Conservation (phyloP, 2,113 vertebrate species). For the Malurus alboscapulatus region DNA sequence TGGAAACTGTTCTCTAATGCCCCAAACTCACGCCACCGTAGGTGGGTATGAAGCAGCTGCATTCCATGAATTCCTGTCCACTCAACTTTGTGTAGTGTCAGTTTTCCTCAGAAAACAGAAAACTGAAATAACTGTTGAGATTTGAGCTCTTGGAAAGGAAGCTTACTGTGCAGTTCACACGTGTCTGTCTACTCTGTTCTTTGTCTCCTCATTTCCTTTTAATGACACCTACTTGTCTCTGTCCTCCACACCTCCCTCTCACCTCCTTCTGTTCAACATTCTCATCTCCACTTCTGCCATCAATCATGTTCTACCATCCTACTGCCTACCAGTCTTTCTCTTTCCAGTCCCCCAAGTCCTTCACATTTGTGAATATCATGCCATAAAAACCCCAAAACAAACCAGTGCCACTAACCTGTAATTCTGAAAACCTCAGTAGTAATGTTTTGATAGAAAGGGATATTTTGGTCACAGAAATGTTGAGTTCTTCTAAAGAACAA, state of each 20-base stretch:
- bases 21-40: background rate
- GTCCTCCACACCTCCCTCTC: background rate
- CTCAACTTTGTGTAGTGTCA: background rate
- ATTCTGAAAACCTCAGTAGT: background rate
- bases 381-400: background rate
- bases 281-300: background rate
- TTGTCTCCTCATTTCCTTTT: background rate
- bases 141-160: background rate
- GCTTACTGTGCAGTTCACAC: background rate
- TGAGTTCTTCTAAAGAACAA: background rate
- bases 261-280: background rate
- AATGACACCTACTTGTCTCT: background rate
- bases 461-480: background rate
- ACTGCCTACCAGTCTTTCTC: background rate
- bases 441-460: background rate
- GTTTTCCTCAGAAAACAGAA: background rate
- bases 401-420: background rate
- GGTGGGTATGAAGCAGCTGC: background rate
- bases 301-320: background rate
- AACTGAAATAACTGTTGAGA: background rate
- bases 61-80: background rate
- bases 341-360: background rate
- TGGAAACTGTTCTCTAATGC: background rate
- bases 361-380: background rate
- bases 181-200: fast-evolving